Evolutionary conservation across 2,888 invertebrate species (phyloP).

Genomic region (Cantharis rustica): DNA sequence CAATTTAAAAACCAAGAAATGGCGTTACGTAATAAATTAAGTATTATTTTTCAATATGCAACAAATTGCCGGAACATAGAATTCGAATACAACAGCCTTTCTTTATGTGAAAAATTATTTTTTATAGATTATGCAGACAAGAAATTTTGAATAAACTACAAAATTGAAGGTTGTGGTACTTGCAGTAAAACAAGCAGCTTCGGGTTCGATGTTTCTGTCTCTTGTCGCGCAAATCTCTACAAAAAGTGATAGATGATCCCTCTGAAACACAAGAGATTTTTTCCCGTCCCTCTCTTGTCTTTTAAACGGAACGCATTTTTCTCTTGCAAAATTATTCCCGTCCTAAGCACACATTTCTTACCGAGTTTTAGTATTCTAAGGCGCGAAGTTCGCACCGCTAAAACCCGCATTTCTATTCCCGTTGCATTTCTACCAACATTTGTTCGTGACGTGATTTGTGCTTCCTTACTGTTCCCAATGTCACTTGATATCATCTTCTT

Average conservation of each 20-base stretch:
- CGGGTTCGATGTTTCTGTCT: conserved; percentile 30
- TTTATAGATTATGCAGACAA: conserved; percentile 14
- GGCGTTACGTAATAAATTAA: conserved; percentile 27
- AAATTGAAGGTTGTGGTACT: conserved; percentile 12
- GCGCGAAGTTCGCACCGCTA: conserved; percentile 50
- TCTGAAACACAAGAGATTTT: conserved; percentile 49
- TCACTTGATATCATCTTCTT: conserved; percentile 51
- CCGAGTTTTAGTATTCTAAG: conserved; percentile 51
- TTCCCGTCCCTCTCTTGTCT: conserved; percentile 41
- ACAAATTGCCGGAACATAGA: conserved; percentile 22
- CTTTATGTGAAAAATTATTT: conserved; percentile 21
- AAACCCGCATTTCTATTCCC: conserved; percentile 55
- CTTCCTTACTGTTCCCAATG: conserved; percentile 48
- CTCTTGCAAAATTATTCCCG: conserved; percentile 51
- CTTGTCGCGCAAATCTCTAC: conserved; percentile 44
- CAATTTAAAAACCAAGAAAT: conserved; percentile 30
- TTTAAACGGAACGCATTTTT: conserved; percentile 51
- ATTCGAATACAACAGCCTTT: conserved; percentile 16
- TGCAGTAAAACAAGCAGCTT: conserved; percentile 10
- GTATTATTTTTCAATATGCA: conserved; percentile 30
- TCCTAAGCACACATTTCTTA: conserved; percentile 55
- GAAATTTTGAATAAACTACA: neutral
- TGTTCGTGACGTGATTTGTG: conserved; percentile 57
- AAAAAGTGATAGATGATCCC: conserved; percentile 54
- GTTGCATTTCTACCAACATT: conserved; percentile 54